Evolutionary conservation across 2,888 invertebrate species (phyloP).

Genomic region (Punctoribates punctum): DNA sequence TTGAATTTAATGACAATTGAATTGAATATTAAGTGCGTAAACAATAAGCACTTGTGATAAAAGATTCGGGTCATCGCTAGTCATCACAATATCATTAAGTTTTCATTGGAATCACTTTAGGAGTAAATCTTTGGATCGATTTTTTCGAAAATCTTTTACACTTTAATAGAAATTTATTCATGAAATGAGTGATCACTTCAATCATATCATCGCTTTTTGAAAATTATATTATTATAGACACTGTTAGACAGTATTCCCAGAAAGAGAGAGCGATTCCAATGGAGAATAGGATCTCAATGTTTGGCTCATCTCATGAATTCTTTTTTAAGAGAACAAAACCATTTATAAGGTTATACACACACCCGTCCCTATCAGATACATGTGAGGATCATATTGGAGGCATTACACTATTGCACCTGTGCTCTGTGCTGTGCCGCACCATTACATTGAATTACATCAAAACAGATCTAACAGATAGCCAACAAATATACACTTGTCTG

Average conservation of each 20-base stretch:
- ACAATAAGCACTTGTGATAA: too few species aligned
- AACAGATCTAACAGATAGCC: neutral
- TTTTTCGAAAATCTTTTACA: neutral
- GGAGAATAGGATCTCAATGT: neutral
- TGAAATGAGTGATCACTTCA: constrained; percentile 20
- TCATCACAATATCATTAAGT: neutral
- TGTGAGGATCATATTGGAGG: neutral
- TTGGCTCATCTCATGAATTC: too few species aligned
- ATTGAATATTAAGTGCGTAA: too few species aligned
- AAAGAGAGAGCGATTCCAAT: neutral
- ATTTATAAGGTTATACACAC: neutral
- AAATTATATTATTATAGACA: neutral
- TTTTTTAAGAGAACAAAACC: too few species aligned
- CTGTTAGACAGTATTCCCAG: neutral
- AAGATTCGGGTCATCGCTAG: too few species aligned
- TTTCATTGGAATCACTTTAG: neutral
- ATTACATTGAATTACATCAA: neutral
- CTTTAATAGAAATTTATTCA: neutral
- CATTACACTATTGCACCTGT: neutral
- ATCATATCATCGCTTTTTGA: neutral
- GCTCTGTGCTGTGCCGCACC: neutral
- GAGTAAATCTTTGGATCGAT: neutral
- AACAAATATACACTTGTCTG: neutral
- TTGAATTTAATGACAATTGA: too few species aligned
- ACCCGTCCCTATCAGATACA: neutral